Evolutionary conservation across 2,797 vertebrate species (phyloP), one percentile per base, ranked within the genome.

Genomic region (Aphelocoma californica): DNA sequence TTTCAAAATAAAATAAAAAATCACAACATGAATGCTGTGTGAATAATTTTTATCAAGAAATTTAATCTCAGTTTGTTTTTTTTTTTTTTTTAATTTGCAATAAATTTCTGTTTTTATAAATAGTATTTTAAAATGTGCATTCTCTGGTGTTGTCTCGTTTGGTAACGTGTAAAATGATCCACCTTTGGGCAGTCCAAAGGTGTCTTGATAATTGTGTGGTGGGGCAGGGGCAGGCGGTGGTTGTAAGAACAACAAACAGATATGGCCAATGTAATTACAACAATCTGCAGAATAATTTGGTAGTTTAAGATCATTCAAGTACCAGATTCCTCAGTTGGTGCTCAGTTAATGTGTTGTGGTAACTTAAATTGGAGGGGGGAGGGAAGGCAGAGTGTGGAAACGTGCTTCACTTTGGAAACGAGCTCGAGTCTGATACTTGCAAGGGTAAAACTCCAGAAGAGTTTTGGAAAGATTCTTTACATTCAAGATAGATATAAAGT

Each of bases 1-100:
- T 99, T 99, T 99, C 98, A 98, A 98, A 99, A 99, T 93, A 97
- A 97, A 97, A 97, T 94, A 86, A 95, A 96, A 97, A 91, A 96
- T 97, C 92, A 97, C 96, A 94, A 97, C 96, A 95, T 40, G 70
- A 96, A 70, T 42, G 53, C 84, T 9, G 94, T 29, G 94, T 97
- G 86, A 81, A 75, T 91, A 77, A 70, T 94, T 92, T 93, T 95
- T 95, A 69, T 88, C 57, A 26, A 71, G 81, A 77, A 90, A 34
- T 18, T 70, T 70, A 60, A 79, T 26, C 69, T 66, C 50, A 2
- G 31, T 69, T 86, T 71, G 42, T 42, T 42, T 10, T 28, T 6
- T 53, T 50, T 16, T 75, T 83, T 70, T 83, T 74, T 50, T 9
- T 0, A 61, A 80, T 67, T 84, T 44, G 44, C 75, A 96, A 85